Conservation (phyloP, 2,888 invertebrate genomes). For the Acleris holmiana region DNA sequence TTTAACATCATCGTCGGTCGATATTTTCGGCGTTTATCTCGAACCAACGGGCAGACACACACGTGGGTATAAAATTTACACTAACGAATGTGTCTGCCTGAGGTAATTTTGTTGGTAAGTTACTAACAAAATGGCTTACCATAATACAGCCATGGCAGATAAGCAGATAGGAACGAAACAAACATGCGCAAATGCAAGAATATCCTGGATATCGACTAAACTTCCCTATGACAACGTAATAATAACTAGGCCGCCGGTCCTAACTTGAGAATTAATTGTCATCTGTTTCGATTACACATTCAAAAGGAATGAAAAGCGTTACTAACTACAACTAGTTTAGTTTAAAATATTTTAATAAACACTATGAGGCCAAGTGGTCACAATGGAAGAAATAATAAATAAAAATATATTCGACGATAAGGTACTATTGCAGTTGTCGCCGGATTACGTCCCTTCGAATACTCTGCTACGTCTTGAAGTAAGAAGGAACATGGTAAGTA, state of each 20-base stretch:
- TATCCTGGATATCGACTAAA: slow-evolving; percentile 26
- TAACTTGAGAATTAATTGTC: not conserved
- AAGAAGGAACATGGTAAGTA: slow-evolving; percentile 60
- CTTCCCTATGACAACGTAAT: slow-evolving; percentile 28
- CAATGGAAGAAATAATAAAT: slow-evolving; percentile 62
- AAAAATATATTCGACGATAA: slow-evolving; percentile 62
- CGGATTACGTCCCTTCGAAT: slow-evolving; percentile 59
- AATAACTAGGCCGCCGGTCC: slow-evolving; percentile 4
- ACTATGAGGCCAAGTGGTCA: not conserved
- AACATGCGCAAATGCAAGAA: slow-evolving; percentile 19
- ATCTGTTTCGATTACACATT: no score
- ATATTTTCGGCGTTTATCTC: no score
- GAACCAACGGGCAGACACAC: no score
- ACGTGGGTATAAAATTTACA: no score
- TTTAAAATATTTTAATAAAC: no score
- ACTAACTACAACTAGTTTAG: no score
- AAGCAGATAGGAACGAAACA: not conserved
- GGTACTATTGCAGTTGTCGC: slow-evolving; percentile 57
- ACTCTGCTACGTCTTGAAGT: slow-evolving; percentile 58
- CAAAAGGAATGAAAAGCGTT: no score
- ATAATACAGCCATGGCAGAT: slow-evolving; percentile 1
- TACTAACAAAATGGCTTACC: no score
- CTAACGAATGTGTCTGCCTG: no score
- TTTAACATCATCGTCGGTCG: no score
- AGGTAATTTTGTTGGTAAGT: no score